These are phyloP conservation scores for Meghimatium bilineatum DNA, from an alignment of 2,888 invertebrate species.

Conservation along the genomic window DNA sequence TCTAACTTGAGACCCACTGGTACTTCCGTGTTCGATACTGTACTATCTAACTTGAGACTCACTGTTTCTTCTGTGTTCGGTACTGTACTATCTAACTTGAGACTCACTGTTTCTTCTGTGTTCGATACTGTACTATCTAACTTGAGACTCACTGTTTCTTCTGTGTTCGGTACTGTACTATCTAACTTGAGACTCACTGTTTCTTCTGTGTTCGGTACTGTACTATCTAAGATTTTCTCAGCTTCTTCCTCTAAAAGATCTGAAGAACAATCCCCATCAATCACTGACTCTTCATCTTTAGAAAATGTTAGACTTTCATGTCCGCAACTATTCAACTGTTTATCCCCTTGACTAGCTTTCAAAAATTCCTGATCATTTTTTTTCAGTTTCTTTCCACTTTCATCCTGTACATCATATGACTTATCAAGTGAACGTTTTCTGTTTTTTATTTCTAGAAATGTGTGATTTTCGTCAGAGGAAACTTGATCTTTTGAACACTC, in stretches of 20 bases:
- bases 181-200: background rate
- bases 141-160: too few species aligned
- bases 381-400: background rate
- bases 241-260: background rate
- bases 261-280: background rate
- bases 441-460: constrained; percentile 4
- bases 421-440: constrained; percentile 14
- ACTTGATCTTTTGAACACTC: background rate
- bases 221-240: background rate
- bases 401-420: background rate
- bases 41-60: background rate
- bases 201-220: background rate
- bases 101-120: background rate
- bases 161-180: background rate
- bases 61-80: too few species aligned
- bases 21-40: background rate
- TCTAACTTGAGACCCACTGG: background rate
- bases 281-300: background rate
- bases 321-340: background rate
- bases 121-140: background rate
- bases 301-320: background rate
- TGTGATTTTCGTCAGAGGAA: background rate
- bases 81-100: too few species aligned
- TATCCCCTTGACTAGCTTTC: background rate
- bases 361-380: background rate